Evolutionary conservation across 1,140 invertebrate genomes (phyloP), one percentile per base, ranked within the genome.

Genomic region (Gonatopus flavifemur): DNA sequence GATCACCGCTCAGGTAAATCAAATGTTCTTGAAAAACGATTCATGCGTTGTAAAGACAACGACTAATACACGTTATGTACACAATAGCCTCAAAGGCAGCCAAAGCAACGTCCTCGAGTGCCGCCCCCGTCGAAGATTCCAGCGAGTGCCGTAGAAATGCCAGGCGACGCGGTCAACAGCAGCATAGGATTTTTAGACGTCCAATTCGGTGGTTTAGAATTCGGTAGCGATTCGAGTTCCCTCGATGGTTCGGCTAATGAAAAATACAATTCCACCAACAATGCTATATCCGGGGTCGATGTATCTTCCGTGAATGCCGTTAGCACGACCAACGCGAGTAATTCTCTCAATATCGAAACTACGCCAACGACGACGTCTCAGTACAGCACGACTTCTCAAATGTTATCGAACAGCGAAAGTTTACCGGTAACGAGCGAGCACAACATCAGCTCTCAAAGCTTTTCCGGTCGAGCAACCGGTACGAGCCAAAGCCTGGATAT

Each of bases 111-210:
- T 59, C 85, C 90, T n/a, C 85, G 92, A 63, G 84, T 94, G 39
- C 92, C 92, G 42, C 91, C 90, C 33, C 91, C 93, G 12, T 94
- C 93, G 15, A 96, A 96, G 86, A 97, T 98, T 62, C 94, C 94
- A 25, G 85, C 91, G 13, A 91, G 86, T 50, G 94, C 94, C 36
- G 94, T 98, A 21, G 94, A 97, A 75, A 98, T 98, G 94, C 94
- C 88, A 0, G 92, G 91, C 40, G 93, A 94, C 73, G 80, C 85
- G 47, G 85, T 86, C 20, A 82, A 82, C 47, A 84, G 82, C 56
- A 80, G 79, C 52, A 88, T 91, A 52, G 84, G 84, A 52, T 88
- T 89, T 60, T 81, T 98, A 38, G 93, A 96, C 80, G 91, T 96
- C 38, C 93, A 96, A 76, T 96, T 98, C 78, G 94, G 94, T 44